phyloP scores from a whole-genome alignment of 2,113 vertebrate genomes.

The Ia io region DNA sequence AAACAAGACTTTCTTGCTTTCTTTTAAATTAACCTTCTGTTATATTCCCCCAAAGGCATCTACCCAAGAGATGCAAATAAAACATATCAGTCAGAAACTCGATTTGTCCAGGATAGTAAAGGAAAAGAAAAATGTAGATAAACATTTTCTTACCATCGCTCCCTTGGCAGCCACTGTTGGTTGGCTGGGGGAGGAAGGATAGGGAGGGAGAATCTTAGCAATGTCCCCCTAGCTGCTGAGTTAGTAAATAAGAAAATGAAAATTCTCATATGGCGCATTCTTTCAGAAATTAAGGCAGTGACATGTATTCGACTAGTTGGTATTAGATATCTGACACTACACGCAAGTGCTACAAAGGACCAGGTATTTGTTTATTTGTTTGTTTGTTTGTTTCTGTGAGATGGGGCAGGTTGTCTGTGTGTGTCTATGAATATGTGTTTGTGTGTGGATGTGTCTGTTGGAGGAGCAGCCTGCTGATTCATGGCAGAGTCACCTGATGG shows the following conservation, averaged over 20 bases:
- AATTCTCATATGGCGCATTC: background rate
- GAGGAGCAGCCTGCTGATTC: slow-evolving; percentile 4
- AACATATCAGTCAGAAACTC: background rate
- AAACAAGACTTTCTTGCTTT: background rate
- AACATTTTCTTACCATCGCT: background rate
- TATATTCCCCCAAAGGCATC: background rate
- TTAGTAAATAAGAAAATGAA: background rate
- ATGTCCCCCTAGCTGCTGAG: background rate
- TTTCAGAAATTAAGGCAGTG: background rate
- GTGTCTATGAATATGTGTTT: background rate
- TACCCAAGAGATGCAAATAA: background rate
- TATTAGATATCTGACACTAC: background rate
- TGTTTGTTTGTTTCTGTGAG: background rate
- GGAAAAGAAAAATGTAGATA: background rate
- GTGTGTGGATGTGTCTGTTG: background rate
- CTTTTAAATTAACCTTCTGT: background rate
- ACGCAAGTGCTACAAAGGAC: background rate
- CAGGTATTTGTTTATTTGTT: background rate
- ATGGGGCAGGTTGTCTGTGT: background rate
- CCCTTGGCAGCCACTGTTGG: background rate
- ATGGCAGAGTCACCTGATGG: background rate
- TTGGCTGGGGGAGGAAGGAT: background rate
- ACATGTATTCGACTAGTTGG: background rate
- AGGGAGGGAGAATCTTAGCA: background rate
- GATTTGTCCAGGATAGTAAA: background rate